Evolutionary conservation across 2,797 vertebrate species (phyloP), one percentile per base, ranked within the genome.

Genomic region (Myotis daubentonii): DNA sequence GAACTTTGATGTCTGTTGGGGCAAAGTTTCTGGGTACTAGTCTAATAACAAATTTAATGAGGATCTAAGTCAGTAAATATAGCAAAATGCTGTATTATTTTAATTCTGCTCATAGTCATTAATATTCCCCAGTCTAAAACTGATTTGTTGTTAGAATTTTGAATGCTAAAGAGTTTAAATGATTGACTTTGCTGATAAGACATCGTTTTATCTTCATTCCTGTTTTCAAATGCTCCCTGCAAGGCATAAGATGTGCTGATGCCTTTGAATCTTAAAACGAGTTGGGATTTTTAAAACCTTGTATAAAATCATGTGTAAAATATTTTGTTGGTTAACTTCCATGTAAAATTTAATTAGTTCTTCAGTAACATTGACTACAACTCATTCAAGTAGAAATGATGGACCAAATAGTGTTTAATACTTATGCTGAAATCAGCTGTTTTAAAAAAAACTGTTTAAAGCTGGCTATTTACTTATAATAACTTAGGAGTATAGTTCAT

Each of bases 21-120:
- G 30, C 60, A 49, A 76, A 25, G 33, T 53, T 97, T 79, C 88
- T 95, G 65, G 66, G 95, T 96, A 71, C 30, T 72, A 44, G 8
- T 79, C 10, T 57, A 94, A 85, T 91, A 68, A 93, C 94, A 96
- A n/a, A 72, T 53, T 74, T 22, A 62, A 81, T 79, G 53, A 86
- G 10, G 13, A 66, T 81, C n/a, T 76, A 79, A 93, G 44, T 83
- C 55, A 96, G 53, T 80, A 78, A 72, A 44, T 55, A 53, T 1
- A 70, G 19, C 79, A 82, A 82, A 96, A 53, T 93, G 17, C n/a
- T 87, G 5, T 55, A 94, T 93, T 41, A 20, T 71, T 93, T 30
- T 85, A 47, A 53, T 4, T 87, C 49, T 96, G 15, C 38, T 94
- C 89, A 55, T 33, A 86, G 70, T 51, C 80, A 65, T 75, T 95